phyloP scores from a whole-genome alignment of 1,140 invertebrate genomes.

The Rhagoletis pomonella region DNA sequence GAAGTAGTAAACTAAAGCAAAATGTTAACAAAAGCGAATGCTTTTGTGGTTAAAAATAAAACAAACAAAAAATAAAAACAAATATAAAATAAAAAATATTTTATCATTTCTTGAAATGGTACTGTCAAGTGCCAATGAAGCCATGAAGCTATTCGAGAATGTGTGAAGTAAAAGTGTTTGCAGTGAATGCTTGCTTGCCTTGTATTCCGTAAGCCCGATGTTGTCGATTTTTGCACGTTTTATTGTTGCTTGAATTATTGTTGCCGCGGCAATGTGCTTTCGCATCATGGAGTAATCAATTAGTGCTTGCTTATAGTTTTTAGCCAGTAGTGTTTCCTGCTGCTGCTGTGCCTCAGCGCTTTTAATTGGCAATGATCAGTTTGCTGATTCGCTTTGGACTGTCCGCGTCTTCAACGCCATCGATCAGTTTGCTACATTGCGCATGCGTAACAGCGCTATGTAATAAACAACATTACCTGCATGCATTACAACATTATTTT shows the following conservation, averaged over 20 bases:
- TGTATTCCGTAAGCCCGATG: neutral
- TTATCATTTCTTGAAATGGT: slow-evolving; percentile 24
- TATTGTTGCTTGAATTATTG: neutral
- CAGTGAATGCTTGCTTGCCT: neutral
- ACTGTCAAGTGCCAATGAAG: slow-evolving; percentile 16
- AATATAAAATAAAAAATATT: neutral
- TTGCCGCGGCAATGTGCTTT: neutral
- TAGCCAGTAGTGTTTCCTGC: neutral
- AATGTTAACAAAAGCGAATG: neutral
- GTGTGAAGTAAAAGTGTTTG: slow-evolving; percentile 32
- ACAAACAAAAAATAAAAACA: too few relatives aligned
- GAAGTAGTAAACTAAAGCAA: slow-evolving; percentile 39
- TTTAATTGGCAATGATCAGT: slow-evolving; percentile 44
- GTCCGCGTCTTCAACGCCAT: neutral
- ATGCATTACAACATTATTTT: slow-evolving; percentile 50
- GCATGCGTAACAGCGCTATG: slow-evolving; percentile 7
- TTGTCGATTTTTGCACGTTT: neutral
- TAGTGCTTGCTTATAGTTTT: neutral
- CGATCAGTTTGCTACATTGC: neutral
- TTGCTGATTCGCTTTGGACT: slow-evolving; percentile 18
- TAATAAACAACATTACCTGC: slow-evolving; percentile 33
- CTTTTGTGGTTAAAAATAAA: too few relatives aligned
- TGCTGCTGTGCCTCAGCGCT: neutral
- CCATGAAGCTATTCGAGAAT: slow-evolving; percentile 4
- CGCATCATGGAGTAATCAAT: neutral